Evolutionary conservation across 2,113 vertebrate genomes (phyloP).

Genomic region (Thamnaconus septentrionalis): DNA sequence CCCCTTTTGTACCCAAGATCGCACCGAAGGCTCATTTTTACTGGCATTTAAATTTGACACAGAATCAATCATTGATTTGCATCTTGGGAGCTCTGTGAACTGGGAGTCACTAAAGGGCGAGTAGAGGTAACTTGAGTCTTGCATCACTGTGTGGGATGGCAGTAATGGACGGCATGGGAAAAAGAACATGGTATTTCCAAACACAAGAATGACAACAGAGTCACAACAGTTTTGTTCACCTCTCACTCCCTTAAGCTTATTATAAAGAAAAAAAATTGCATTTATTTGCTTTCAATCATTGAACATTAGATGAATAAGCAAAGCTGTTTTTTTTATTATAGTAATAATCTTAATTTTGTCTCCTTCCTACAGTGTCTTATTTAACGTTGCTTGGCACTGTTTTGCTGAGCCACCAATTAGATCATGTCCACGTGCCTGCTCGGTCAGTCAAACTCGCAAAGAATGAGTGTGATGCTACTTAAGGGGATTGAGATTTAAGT

Average conservation of each 20-base stretch:
- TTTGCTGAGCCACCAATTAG: conserved; percentile 29
- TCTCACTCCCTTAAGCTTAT: too few relatives aligned
- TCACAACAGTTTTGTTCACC: background rate
- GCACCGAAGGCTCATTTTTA: conserved; percentile 43
- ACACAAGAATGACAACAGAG: background rate
- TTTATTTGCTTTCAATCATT: background rate
- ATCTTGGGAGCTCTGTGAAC: conserved; percentile 30
- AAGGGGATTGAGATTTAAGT: conserved; percentile 47
- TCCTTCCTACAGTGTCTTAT: conserved; percentile 1
- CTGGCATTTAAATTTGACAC: conserved; percentile 52
- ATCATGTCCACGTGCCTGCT: conserved; percentile 24
- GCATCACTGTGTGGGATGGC: background rate
- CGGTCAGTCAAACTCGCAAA: conserved; percentile 25
- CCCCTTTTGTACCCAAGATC: conserved; percentile 37
- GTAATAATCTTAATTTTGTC: background rate
- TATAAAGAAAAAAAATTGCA: too few relatives aligned
- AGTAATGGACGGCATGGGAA: background rate
- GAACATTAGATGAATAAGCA: background rate
- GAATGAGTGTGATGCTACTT: conserved; percentile 29
- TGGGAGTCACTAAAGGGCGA: conserved; percentile 1
- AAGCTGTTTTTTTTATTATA: background rate
- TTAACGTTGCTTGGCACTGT: conserved; percentile 27
- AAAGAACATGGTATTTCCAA: background rate
- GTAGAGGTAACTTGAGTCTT: conserved; percentile 20
- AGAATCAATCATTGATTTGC: conserved; percentile 52